phyloP scores from a whole-genome alignment of 2,113 vertebrate species.

The Paracanthobrama guichenoti region DNA sequence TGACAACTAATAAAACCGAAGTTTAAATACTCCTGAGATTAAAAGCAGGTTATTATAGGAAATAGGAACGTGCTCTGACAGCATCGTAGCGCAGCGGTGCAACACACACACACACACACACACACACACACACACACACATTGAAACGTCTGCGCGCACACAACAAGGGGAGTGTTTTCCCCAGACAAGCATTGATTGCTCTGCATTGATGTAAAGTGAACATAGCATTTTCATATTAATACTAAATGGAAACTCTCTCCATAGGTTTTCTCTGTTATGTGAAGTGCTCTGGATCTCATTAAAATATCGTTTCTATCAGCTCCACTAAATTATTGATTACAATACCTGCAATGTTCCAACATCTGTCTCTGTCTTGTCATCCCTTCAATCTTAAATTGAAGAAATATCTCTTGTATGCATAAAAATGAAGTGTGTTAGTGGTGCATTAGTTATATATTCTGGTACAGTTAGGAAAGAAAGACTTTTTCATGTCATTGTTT shows the following conservation, averaged over 20 bases:
- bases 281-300: slow-evolving; percentile 53
- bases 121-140: neutral
- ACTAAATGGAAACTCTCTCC: slow-evolving; percentile 56
- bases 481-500: neutral
- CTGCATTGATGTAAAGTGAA: slow-evolving; percentile 56
- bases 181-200: slow-evolving; percentile 50
- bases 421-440: slow-evolving; percentile 19
- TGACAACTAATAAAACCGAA: neutral
- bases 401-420: slow-evolving; percentile 2
- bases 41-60: neutral
- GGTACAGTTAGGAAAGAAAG: neutral
- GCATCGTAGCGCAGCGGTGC: slow-evolving; percentile 32
- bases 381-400: slow-evolving; percentile 42
- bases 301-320: slow-evolving; percentile 59
- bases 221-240: slow-evolving; percentile 59
- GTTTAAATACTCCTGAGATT: slow-evolving; percentile 15
- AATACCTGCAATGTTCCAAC: slow-evolving; percentile 46
- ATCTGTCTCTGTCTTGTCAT: slow-evolving; percentile 54
- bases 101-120: slow-evolving; percentile 4
- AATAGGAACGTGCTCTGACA: slow-evolving; percentile 16
- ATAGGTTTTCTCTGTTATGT: slow-evolving; percentile 56
- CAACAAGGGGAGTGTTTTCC: slow-evolving; percentile 42
- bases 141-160: neutral
- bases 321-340: slow-evolving; percentile 60
- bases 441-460: neutral